phyloP scores from a whole-genome alignment of 2,113 vertebrate genomes.

The Ciconia boyciana region DNA sequence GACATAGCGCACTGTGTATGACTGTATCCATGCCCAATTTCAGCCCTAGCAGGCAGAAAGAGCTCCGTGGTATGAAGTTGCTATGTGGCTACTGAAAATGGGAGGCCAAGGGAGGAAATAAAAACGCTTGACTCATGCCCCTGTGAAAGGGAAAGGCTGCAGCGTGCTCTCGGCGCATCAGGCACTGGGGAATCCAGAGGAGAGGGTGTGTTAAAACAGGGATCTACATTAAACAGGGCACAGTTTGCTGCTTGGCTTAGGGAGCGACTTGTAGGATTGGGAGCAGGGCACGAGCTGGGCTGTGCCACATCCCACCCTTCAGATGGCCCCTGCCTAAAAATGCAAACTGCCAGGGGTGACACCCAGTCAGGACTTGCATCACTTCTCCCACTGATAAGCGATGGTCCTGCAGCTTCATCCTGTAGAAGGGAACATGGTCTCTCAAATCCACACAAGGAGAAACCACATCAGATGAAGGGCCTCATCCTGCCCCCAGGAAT shows the following conservation, averaged over 20 bases:
- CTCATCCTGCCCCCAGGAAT: not conserved
- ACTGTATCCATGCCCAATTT: too few relatives aligned
- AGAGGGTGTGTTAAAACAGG: not conserved
- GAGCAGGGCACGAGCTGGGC: not conserved
- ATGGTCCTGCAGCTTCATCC: not conserved
- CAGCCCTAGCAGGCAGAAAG: not conserved
- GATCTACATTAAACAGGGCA: not conserved
- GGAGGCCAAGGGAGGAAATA: too few relatives aligned
- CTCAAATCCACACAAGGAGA: not conserved
- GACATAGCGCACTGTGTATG: accelerated
- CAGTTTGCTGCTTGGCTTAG: not conserved
- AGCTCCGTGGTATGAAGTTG: not conserved
- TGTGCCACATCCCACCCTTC: not conserved
- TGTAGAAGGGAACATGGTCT: not conserved
- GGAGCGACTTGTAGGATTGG: not conserved
- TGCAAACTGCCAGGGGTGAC: not conserved
- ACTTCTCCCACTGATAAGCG: not conserved
- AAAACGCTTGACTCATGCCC: not conserved
- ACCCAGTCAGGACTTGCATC: not conserved
- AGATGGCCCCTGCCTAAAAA: not conserved
- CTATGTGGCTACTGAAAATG: not conserved
- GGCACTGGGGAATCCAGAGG: not conserved
- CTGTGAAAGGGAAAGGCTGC: not conserved
- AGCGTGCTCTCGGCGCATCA: not conserved
- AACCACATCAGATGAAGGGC: not conserved